A percentile compares a stretch with the other conserved stretches of the same genome.
Evolutionary conservation across 1,140 invertebrate genomes (phyloP).

Genomic region (Papilio polyxenes): DNA sequence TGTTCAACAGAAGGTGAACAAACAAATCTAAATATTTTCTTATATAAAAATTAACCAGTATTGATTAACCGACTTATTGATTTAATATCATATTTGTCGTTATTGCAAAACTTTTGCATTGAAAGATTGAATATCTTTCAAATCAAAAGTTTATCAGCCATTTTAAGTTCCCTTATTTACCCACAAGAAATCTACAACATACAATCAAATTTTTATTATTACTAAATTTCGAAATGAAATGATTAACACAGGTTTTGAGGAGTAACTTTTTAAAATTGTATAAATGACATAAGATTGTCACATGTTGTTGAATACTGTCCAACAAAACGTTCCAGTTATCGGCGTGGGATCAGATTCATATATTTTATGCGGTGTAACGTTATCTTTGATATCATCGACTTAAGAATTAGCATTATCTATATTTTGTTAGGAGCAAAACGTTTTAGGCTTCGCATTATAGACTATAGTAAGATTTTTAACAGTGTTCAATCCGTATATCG

Average conservation of each 20-base stretch:
- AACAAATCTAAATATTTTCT: neutral
- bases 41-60: neutral
- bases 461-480: too few relatives aligned
- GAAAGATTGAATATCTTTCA: too few relatives aligned
- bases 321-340: conserved; percentile 15
- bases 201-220: too few relatives aligned
- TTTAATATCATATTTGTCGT: neutral
- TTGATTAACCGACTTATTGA: too few relatives aligned
- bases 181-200: too few relatives aligned
- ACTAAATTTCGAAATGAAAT: too few relatives aligned
- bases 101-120: too few relatives aligned
- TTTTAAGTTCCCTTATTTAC: too few relatives aligned
- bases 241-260: too few relatives aligned
- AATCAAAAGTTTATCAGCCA: too few relatives aligned
- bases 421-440: neutral
- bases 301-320: conserved; percentile 1
- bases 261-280: neutral
- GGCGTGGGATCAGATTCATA: conserved; percentile 8
- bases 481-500: too few relatives aligned
- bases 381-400: neutral
- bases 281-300: neutral
- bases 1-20: neutral
- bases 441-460: too few relatives aligned
- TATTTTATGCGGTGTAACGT: conserved; percentile 16
- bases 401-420: neutral